Evolutionary conservation across 2,113 vertebrate genomes (phyloP).

Genomic region (Clinocottus analis): DNA sequence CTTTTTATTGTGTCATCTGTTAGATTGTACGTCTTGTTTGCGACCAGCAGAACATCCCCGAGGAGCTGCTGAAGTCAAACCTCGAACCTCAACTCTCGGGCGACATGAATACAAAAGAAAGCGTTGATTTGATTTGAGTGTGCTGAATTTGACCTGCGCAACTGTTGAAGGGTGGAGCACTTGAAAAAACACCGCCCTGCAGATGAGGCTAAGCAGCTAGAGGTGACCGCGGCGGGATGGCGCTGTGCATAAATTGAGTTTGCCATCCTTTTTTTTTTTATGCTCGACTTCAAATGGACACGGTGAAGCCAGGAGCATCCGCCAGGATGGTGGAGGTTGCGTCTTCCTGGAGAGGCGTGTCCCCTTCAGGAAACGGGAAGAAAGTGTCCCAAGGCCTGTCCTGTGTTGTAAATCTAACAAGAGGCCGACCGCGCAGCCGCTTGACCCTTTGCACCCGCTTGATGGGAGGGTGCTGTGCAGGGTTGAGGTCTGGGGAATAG

Average conservation of each 20-base stretch:
- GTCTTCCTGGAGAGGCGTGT: constrained; percentile 39
- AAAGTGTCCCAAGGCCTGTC: constrained; percentile 62
- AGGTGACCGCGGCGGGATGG: constrained; percentile 12
- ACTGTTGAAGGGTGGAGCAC: not conserved
- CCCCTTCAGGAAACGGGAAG: constrained; percentile 48
- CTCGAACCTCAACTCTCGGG: constrained; percentile 5
- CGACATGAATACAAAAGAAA: not conserved
- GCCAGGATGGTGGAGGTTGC: constrained; percentile 50
- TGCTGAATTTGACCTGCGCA: not conserved
- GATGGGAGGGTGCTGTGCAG: constrained; percentile 57
- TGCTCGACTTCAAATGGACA: constrained; percentile 54
- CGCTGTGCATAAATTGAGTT: constrained; percentile 16
- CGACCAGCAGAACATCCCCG: constrained; percentile 7
- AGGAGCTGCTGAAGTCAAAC: constrained; percentile 9
- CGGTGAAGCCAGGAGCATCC: constrained; percentile 12
- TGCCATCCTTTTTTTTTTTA: constrained; percentile 17
- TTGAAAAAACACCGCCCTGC: constrained; percentile 21
- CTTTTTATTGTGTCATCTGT: not conserved
- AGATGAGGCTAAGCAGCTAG: constrained; percentile 27
- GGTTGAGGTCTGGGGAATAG: constrained; percentile 57
- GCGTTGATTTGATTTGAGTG: not conserved
- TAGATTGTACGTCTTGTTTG: constrained; percentile 21
- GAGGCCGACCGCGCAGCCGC: constrained; percentile 38
- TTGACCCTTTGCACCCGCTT: constrained; percentile 64
- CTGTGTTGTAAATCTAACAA: constrained; percentile 69